Base-by-base conservation (phyloP, 2,113 vertebrate genomes). In the Notothenia coriiceps region DNA sequence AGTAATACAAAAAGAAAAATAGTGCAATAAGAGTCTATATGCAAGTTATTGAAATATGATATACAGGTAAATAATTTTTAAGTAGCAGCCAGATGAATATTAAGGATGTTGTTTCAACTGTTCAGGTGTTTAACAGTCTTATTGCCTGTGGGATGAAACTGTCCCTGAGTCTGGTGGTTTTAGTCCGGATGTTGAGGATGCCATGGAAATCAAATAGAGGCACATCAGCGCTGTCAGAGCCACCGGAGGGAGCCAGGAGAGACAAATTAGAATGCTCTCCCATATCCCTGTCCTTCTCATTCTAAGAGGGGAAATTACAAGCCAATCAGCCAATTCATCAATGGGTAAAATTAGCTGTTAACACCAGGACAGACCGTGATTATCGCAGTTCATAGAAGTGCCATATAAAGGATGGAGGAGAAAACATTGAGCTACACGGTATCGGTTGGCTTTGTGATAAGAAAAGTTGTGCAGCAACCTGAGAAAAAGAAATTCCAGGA, bases 141-240 rank as follows among this genome's bases (percentile, higher is more conserved):
- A 29, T 29, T 29, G 29, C 29, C 29, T 29, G 29, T 29, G 29
- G 29, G 29, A 29, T 29, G 29, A 29, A 29, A 29, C 29, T 29
- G 29, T 29, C 29, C 29, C 29, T 29, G 29, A 29, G 29, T 29
- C 29, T 29, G 29, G 29, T 29, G 3, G 29, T 29, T 29, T 29
- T 29, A 29, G 29, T 29, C 29, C 3, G 29, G 3, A 29, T 29
- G 29, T 3, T 4, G 43, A 81, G 59, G 71, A 81, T 73, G 74
- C 77, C 79, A 63, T 83, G 75, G 77, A 88, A 89, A 92, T 91
- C 91, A 88, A 89, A 90, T 89, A 85, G 68, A 77, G 77, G 86
- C 74, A 82, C 83, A 83, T 89, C 84, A 79, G 57, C 72, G 57
- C 68, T 65, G 82, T 78, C 68, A 75, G 85, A 85, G 67, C 77